Base-by-base conservation (phyloP, 1,140 invertebrate species). In the Drosophila nigromelanica region DNA sequence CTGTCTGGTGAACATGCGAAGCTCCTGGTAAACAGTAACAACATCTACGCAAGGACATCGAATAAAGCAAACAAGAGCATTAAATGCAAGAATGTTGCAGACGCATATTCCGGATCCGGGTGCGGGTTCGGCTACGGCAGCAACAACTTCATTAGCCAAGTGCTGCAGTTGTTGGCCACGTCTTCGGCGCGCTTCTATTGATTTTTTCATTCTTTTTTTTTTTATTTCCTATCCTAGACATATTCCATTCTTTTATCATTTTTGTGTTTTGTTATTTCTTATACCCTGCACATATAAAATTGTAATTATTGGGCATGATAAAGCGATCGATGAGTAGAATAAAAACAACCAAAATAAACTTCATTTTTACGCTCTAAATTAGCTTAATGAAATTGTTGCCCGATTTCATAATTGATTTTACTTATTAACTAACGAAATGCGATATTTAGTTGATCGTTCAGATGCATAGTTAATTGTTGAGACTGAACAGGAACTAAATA, bases 51-150 rank as follows among this genome's bases (percentile, higher is more conserved):
- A 61, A 68, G 60, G 69, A 81, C 73, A 67, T 80, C 70, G 74
- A 82, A 82, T 81, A 72, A 85, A 69, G 69, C 66, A 85, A 80
- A 86, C 77, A 85, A 71, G 73, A 51, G 79, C 80, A 79, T 82
- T 82, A 82, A 82, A 76, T 79, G 76, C 80, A 82, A 71, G 62
- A 55, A 70, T 76, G 80, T 82, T 83, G 56, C 62, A n/a, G 39
- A 40, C 3, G 10, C 12, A 39, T 24, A 24, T 24, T 64, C 30
- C 54, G 58, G 40, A n/a, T 45, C 48, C 37, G 8, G 40, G n/a
- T 61, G 18, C 55, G 40, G 24, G 15, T 33, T 4, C 18, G 21
- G 35, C 47, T 60, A 40, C 42, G 8, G 12, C 27, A n/a, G 51
- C 48, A 69, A 72, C 73, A 78, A 78, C 77, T 86, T 86, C 63